Percentiles rank a stretch among this genome's conserved stretches.
Conservation (phyloP, 2,888 invertebrate species). For the Lampropteryx suffumata region DNA sequence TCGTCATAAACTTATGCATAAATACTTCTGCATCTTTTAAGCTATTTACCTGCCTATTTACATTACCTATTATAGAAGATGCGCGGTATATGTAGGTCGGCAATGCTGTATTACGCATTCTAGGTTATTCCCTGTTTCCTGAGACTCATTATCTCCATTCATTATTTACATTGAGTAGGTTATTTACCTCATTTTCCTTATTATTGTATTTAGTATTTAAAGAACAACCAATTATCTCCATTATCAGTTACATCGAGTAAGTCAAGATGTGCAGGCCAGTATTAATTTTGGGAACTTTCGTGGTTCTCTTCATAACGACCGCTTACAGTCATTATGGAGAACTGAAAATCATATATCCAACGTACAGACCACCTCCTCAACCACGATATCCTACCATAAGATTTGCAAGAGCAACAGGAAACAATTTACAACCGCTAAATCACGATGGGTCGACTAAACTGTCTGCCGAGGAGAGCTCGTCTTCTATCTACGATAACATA, state of each 20-base stretch:
- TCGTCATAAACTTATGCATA: no score
- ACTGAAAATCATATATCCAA: conserved; percentile 23
- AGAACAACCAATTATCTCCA: conserved; percentile 2
- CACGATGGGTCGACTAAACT: no score
- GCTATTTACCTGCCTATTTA: no score
- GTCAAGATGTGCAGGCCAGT: conserved; percentile 19
- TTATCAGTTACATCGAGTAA: conserved; percentile 15
- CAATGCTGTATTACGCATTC: conserved; percentile 1
- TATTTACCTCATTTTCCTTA: conserved; percentile 21
- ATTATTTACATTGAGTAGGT: no score
- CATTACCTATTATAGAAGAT: no score
- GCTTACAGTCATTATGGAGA: conserved; percentile 10
- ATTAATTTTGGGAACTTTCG: conserved; percentile 14
- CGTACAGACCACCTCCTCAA: conserved; percentile 18
- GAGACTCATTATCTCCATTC: neutral
- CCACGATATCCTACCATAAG: conserved; percentile 12
- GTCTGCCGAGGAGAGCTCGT: conserved; percentile 1
- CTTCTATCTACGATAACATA: conserved; percentile 14
- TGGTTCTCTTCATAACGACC: conserved; percentile 14
- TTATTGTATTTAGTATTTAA: conserved; percentile 1
- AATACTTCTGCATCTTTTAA: no score
- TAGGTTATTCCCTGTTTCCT: conserved; percentile 20
- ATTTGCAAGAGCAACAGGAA: conserved; percentile 17
- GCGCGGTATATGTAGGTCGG: no score
- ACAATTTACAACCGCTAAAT: neutral